Evolutionary conservation across 1,140 invertebrate genomes (phyloP).

Genomic region (Neodiprion fabricii): DNA sequence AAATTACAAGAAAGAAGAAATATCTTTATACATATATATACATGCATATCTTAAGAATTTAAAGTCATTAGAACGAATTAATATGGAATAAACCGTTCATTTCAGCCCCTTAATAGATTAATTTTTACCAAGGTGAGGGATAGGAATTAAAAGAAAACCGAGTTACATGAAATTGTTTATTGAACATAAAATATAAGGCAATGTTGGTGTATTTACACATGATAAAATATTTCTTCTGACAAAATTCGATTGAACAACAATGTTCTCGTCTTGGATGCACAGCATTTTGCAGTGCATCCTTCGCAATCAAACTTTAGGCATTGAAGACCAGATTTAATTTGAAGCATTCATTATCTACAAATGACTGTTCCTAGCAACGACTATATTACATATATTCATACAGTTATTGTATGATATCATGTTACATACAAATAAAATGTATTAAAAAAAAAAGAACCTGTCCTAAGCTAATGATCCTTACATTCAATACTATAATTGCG

Average conservation of each 20-base stretch:
- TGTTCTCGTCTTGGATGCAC: background rate
- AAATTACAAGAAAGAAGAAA: background rate
- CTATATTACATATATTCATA: too few relatives aligned
- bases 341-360: too few relatives aligned
- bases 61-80: background rate
- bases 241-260: background rate
- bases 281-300: too few relatives aligned
- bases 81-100: background rate
- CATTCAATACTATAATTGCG: background rate
- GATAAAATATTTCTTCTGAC: constrained; percentile 8
- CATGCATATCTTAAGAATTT: background rate
- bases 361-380: too few relatives aligned
- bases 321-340: too few relatives aligned
- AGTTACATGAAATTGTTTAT: constrained; percentile 53
- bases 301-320: too few relatives aligned
- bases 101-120: background rate
- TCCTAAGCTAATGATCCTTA: background rate
- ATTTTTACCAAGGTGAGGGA: constrained; percentile 34
- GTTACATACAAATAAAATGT: background rate
- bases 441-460: background rate
- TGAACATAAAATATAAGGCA: constrained; percentile 52
- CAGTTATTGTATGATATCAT: too few relatives aligned
- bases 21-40: constrained; percentile 2
- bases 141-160: constrained; percentile 51
- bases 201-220: constrained; percentile 37